Evolutionary conservation across 92 coral and sea anemone species (phyloP).

Genomic region (Zoanthus sociatus): DNA sequence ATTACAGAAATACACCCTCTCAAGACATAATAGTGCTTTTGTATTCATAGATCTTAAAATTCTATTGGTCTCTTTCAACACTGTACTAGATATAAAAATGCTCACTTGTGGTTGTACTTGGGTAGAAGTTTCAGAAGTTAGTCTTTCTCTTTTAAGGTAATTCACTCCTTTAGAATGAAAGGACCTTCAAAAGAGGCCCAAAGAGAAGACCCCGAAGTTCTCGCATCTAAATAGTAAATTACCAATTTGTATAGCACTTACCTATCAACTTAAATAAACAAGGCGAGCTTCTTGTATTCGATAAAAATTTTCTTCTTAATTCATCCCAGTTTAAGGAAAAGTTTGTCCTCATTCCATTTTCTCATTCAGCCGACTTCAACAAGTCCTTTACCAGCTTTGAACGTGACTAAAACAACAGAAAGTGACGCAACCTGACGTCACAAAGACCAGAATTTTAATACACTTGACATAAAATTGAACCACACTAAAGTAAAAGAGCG

Average conservation of each 20-base stretch:
- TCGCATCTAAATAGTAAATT: background rate
- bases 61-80: background rate
- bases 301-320: background rate
- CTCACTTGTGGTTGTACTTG: background rate
- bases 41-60: background rate
- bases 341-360: background rate
- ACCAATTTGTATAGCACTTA: background rate
- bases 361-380: background rate
- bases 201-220: background rate
- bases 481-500: background rate
- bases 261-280: background rate
- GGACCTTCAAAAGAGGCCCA: background rate
- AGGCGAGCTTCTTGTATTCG: background rate
- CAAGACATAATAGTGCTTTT: background rate
- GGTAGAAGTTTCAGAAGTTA: no score
- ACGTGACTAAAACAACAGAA: slow-evolving; percentile 30
- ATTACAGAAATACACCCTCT: background rate
- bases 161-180: background rate
- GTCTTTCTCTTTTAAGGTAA: background rate
- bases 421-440: slow-evolving; percentile 37
- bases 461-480: background rate
- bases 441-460: background rate
- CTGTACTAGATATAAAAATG: background rate
- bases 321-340: background rate
- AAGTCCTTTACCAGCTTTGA: background rate